Percentiles rank a stretch among this genome's conserved stretches.
Conservation (phyloP, 1,140 invertebrate genomes). For the Listronotus bonariensis region DNA sequence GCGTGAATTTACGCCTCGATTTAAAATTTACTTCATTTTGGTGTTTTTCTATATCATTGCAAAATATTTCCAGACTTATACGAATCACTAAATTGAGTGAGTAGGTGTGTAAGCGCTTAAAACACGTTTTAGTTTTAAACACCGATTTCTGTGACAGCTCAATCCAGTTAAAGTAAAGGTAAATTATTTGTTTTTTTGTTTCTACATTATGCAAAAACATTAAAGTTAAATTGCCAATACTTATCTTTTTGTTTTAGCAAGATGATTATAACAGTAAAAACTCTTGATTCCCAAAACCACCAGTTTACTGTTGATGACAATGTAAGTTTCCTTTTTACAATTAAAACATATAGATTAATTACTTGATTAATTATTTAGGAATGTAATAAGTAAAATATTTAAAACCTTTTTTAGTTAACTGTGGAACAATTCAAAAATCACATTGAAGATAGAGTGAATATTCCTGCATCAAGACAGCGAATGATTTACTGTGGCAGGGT, state of each 20-base stretch:
- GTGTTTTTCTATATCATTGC: not conserved
- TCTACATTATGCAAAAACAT: too few species aligned
- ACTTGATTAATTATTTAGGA: not conserved
- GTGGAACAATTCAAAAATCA: conserved; percentile 86
- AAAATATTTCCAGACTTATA: not conserved
- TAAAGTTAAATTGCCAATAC: too few species aligned
- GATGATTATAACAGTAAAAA: conserved; percentile 90
- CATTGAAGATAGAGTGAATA: conserved; percentile 75
- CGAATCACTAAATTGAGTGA: too few species aligned
- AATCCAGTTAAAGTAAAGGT: too few species aligned
- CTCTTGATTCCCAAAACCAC: conserved; percentile 90
- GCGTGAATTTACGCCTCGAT: too few species aligned
- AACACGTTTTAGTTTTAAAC: too few species aligned
- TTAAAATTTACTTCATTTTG: too few species aligned
- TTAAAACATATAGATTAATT: conserved; percentile 3
- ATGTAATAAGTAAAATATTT: conserved; percentile 18
- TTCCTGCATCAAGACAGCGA: conserved; percentile 80
- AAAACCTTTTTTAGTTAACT: conserved; percentile 69
- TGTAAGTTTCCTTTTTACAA: conserved; percentile 63
- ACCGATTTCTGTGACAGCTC: too few species aligned
- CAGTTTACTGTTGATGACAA: conserved; percentile 83
- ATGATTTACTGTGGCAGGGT: conserved; percentile 93
- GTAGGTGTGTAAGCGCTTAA: too few species aligned
- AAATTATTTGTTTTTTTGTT: too few species aligned
- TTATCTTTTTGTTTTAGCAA: conserved; percentile 3